Conservation (phyloP, 2,888 invertebrate species). For the Rotaria socialis region DNA sequence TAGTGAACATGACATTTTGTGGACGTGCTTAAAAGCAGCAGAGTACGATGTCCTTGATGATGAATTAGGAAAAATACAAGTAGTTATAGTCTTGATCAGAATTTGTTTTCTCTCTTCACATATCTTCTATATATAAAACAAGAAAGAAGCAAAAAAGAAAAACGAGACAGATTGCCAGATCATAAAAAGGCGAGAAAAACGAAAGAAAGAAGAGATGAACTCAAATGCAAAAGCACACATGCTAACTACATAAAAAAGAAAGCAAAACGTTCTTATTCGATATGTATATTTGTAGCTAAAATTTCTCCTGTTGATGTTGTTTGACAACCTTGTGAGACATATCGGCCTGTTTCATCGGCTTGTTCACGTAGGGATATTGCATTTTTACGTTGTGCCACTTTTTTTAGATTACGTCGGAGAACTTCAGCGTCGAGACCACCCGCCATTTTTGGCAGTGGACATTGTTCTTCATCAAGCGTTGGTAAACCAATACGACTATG, state of each 20-base stretch:
- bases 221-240: neutral
- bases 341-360: constrained; percentile 32
- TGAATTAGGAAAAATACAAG: neutral
- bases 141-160: neutral
- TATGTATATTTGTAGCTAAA: constrained; percentile 45
- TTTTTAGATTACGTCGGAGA: constrained; percentile 28
- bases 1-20: neutral
- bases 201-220: neutral
- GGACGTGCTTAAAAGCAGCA: too few species aligned
- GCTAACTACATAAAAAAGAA: neutral
- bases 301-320: constrained; percentile 46
- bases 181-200: neutral
- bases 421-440: constrained; percentile 35
- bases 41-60: neutral
- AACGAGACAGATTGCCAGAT: constrained; percentile 12
- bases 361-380: constrained; percentile 42
- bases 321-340: constrained; percentile 45
- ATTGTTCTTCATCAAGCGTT: constrained; percentile 34
- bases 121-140: constrained; percentile 18
- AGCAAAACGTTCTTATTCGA: constrained; percentile 38
- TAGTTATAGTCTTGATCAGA: neutral
- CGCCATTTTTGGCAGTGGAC: constrained; percentile 39
- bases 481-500: neutral
- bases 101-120: neutral
- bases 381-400: constrained; percentile 38